Conservation (phyloP, 2,113 vertebrate species). For the Tenrec ecaudatus region DNA sequence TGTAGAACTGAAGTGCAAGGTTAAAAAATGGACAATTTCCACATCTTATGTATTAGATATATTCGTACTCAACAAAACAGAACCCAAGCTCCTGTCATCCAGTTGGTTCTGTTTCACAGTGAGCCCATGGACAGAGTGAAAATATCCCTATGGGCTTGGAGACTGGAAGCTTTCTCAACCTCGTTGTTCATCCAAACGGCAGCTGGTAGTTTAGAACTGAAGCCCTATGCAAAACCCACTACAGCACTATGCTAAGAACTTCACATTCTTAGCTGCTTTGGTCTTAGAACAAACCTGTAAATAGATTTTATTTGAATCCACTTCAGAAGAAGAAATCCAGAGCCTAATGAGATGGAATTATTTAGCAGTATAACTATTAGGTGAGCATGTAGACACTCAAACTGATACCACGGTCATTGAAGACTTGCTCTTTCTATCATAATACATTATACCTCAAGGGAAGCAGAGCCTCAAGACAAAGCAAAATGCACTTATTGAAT, state of each 20-base stretch:
- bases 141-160: too few relatives aligned
- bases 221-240: too few relatives aligned
- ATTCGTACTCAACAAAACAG: background rate
- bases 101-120: too few relatives aligned
- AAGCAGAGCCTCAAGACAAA: background rate
- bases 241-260: background rate
- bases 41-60: background rate
- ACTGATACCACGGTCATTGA: background rate
- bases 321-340: slow-evolving; percentile 12
- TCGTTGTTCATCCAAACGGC: too few relatives aligned
- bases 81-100: too few relatives aligned
- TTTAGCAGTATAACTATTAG: background rate
- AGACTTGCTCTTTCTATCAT: background rate
- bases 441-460: background rate
- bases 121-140: too few relatives aligned
- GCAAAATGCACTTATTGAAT: background rate
- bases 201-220: too few relatives aligned
- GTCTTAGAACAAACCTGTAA: background rate
- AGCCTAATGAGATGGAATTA: background rate
- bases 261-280: background rate
- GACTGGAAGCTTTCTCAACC: too few relatives aligned
- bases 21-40: background rate
- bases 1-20: background rate
- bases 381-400: background rate
- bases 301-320: background rate